phyloP scores from a whole-genome alignment of 2,797 vertebrate genomes.

The Argyrosomus regius region DNA sequence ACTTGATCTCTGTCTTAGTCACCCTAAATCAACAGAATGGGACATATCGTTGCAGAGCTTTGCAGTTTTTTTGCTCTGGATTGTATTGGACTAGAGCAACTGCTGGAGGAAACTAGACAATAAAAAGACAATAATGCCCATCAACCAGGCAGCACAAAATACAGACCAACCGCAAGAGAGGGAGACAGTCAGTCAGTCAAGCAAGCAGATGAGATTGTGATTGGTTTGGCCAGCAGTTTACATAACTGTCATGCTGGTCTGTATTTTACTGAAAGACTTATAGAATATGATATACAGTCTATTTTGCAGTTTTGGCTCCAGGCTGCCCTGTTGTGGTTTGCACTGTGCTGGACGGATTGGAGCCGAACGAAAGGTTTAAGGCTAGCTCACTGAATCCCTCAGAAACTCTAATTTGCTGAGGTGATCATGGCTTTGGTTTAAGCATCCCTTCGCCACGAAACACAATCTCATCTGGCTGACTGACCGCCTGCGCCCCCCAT shows the following conservation, averaged over 20 bases:
- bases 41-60: conserved; percentile 36
- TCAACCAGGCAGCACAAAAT: conserved; percentile 29
- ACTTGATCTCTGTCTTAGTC: conserved; percentile 54
- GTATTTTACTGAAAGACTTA: conserved; percentile 34
- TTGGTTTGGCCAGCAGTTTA: conserved; percentile 46
- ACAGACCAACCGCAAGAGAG: conserved; percentile 16
- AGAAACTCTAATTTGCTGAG: conserved; percentile 56
- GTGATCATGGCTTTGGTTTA: conserved; percentile 64
- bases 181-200: conserved; percentile 21
- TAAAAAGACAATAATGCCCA: conserved; percentile 46
- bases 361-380: conserved; percentile 51
- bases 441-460: conserved; percentile 43
- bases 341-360: conserved; percentile 32
- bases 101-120: conserved; percentile 41
- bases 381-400: conserved; percentile 44
- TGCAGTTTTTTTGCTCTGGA: conserved; percentile 42
- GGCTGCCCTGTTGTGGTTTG: conserved; percentile 18
- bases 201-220: conserved; percentile 49
- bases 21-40: conserved; percentile 64
- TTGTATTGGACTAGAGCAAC: conserved; percentile 29
- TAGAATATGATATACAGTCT: conserved; percentile 28
- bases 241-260: conserved; percentile 42
- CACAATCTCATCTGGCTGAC: conserved; percentile 63
- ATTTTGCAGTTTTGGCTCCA: conserved; percentile 34
- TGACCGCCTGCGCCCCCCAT: conserved; percentile 27